Conservation (phyloP, 2,113 vertebrate genomes). For the Numida meleagris region DNA sequence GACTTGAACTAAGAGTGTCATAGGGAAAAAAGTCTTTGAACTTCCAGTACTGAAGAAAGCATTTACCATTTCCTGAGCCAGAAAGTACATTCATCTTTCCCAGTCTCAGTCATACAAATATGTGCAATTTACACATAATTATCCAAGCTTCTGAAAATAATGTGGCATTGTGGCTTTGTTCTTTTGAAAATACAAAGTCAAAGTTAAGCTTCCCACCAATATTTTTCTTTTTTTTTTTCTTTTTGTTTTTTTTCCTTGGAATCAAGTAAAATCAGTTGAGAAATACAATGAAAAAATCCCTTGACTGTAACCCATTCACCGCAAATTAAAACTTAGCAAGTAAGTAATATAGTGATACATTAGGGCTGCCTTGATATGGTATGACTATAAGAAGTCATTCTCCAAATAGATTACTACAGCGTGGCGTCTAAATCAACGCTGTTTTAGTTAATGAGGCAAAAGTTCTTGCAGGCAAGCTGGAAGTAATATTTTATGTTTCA, state of each 20-base stretch:
- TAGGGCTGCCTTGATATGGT: background rate
- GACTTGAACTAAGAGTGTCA: background rate
- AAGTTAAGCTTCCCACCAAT: background rate
- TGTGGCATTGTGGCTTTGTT: background rate
- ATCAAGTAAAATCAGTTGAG: background rate
- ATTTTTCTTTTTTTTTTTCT: background rate
- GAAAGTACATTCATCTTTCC: conserved; percentile 28
- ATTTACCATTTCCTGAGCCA: conserved; percentile 3
- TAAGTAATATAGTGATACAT: background rate
- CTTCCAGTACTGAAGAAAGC: background rate
- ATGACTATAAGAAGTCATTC: background rate
- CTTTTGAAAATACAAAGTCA: conserved; percentile 5
- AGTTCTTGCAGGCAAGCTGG: background rate
- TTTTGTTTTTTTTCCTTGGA: background rate
- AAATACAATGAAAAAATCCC: background rate
- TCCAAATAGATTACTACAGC: background rate
- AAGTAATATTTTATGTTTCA: background rate
- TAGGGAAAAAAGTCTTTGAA: background rate
- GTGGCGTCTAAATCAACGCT: background rate
- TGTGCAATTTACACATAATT: background rate
- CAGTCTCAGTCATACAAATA: conserved; percentile 30
- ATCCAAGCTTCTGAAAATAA: conserved; percentile 19
- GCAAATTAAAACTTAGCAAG: background rate
- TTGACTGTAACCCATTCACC: background rate
- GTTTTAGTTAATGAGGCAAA: background rate